Base-by-base conservation (phyloP, 2,888 invertebrate species). In the Epistrophella euchroma region DNA sequence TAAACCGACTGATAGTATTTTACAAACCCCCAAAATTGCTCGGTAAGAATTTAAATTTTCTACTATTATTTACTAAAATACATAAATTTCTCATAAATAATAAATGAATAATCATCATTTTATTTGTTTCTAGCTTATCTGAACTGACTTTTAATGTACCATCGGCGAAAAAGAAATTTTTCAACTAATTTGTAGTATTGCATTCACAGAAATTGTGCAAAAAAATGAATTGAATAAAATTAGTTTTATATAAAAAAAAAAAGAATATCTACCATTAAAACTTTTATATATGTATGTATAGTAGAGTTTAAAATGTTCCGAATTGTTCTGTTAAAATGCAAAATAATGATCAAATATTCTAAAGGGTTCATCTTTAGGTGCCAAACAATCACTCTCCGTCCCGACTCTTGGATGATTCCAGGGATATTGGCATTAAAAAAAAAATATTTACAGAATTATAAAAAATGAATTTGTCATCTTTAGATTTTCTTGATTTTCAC, bases 81-180 rank as follows among this genome's bases (percentile, higher is more conserved):
- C 11, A 4, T 15, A 15, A n/a, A 0, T 43, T 73, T 52, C 9
- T 15, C 0, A 47, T 32, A 47, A 10, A 28, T 2, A 45, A 19
- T 45, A 15, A 47, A 28, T 64, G 47, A 25, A 9, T 19, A 10
- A 45, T 32, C 2, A 4, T 17, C 37, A 13, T 13, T 45, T 5
- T 66, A 19, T 68, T 45, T 56, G 25, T 66, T 79, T 73, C 2
- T 55, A 89, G 90, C 62, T 78, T 89, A 58, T 89, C 89, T 10
- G 88, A 87, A 13, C 58, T 90, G 43, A 87, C 88, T n/a, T 90
- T 89, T 79, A 88, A 88, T 56, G 88, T 88, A 32, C 74, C 88
- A n/a, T 88, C 89, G 0, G 87, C 89, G 19, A 89, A 89, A 76
- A 89, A 88, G 71, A 90, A 89, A 71, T 90, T 90, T 70, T 90